Evolutionary conservation across 2,888 invertebrate species (phyloP).

Genomic region (Caradrina clavipalpis): DNA sequence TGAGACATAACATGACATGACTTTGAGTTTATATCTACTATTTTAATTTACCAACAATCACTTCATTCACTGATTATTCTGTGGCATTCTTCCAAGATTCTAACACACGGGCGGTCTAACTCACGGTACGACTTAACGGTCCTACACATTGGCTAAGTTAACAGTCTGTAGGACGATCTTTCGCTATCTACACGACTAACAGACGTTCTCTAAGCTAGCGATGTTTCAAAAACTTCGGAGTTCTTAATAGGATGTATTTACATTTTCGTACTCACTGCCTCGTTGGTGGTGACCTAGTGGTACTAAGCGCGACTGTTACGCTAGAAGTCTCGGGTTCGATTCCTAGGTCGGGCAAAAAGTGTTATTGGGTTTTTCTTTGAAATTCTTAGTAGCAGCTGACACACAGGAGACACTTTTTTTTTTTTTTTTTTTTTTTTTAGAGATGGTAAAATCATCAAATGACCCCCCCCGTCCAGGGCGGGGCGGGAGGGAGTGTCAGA

Average conservation of each 20-base stretch:
- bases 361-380: too few species aligned
- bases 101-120: neutral
- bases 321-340: too few species aligned
- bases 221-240: conserved; percentile 62
- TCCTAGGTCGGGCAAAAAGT: too few species aligned
- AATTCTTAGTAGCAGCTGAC: too few species aligned
- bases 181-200: conserved; percentile 64
- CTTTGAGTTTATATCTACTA: neutral
- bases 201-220: conserved; percentile 59
- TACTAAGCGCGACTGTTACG: too few species aligned
- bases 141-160: conserved; percentile 56
- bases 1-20: neutral
- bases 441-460: too few species aligned
- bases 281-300: too few species aligned
- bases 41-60: neutral
- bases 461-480: too few species aligned
- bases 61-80: conserved; percentile 4
- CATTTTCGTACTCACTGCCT: neutral
- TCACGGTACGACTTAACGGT: conserved; percentile 21
- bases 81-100: neutral
- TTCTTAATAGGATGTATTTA: neutral
- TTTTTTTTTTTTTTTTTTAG: too few species aligned
- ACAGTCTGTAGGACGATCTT: conserved; percentile 66
- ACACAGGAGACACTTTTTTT: too few species aligned
- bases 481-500: too few species aligned